Percentiles rank a stretch among this genome's conserved stretches.
These are phyloP conservation scores for Myotis planiceps DNA, from an alignment of 2,797 vertebrate species.

Conservation along the genomic window DNA sequence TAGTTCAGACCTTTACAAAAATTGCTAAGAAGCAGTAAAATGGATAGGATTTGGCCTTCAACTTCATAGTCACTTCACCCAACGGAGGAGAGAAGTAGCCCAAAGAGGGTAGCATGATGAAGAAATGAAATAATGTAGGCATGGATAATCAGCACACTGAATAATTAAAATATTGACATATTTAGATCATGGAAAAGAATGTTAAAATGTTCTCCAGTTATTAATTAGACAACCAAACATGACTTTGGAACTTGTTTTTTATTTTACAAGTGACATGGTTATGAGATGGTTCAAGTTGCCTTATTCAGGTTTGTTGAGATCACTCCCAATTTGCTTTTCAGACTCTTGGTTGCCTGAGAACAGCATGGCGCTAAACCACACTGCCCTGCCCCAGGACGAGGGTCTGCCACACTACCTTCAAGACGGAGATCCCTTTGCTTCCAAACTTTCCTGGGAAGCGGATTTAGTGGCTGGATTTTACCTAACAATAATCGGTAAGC, in stretches of 20 bases:
- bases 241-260: neutral
- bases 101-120: neutral
- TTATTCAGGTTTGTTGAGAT: neutral
- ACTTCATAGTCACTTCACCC: neutral
- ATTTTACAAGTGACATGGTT: neutral
- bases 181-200: neutral
- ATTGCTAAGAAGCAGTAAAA: neutral
- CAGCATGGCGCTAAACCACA: conserved; percentile 88
- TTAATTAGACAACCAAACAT: neutral
- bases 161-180: neutral
- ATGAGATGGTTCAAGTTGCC: neutral
- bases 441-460: conserved; percentile 93
- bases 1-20: neutral
- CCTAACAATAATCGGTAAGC: conserved; percentile 93
- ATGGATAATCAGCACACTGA: neutral
- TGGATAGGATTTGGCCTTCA: neutral
- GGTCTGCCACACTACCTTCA: conserved; percentile 89
- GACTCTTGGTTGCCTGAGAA: conserved; percentile 62
- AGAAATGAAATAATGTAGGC: neutral
- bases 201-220: neutral
- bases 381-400: conserved; percentile 80
- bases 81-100: neutral
- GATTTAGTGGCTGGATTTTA: conserved; percentile 95
- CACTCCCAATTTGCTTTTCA: conserved; percentile 79
- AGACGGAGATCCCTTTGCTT: conserved; percentile 92